Percentiles rank a stretch among this genome's conserved stretches.
Evolutionary conservation across 2,888 invertebrate genomes (phyloP).

Genomic region (Eupeodes luniger): DNA sequence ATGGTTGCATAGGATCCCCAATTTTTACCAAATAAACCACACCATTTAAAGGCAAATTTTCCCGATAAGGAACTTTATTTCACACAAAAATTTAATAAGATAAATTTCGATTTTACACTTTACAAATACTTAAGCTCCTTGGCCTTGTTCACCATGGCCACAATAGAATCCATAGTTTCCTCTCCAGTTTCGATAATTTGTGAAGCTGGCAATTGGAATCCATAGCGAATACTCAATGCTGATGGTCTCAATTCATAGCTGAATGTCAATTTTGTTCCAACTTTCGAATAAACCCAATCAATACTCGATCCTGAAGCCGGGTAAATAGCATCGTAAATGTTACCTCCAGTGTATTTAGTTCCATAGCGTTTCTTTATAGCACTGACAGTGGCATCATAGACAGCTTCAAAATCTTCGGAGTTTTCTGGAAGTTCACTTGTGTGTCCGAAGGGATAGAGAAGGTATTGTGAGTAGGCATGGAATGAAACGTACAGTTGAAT

Average conservation of each 20-base stretch:
- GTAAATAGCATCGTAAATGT: constrained; percentile 85
- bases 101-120: too few species aligned
- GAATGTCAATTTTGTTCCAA: constrained; percentile 86
- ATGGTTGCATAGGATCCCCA: too few species aligned
- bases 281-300: constrained; percentile 87
- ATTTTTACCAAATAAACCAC: too few species aligned
- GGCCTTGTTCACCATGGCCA: constrained; percentile 85
- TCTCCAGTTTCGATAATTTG: constrained; percentile 88
- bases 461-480: constrained; percentile 90
- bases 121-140: constrained; percentile 83
- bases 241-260: constrained; percentile 86
- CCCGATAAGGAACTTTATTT: constrained; percentile 20
- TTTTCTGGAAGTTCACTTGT: constrained; percentile 85
- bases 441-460: constrained; percentile 88
- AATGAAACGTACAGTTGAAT: constrained; percentile 88
- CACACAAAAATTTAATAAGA: too few species aligned
- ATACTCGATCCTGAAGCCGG: constrained; percentile 86
- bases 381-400: constrained; percentile 79
- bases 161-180: constrained; percentile 86
- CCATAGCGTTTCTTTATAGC: constrained; percentile 82
- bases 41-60: not conserved
- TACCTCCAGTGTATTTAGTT: constrained; percentile 84
- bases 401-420: constrained; percentile 84
- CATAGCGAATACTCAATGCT: constrained; percentile 81
- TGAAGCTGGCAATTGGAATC: constrained; percentile 88